Base-by-base conservation (phyloP, 2,797 vertebrate species). In the Brachyrhaphis roseni region DNA sequence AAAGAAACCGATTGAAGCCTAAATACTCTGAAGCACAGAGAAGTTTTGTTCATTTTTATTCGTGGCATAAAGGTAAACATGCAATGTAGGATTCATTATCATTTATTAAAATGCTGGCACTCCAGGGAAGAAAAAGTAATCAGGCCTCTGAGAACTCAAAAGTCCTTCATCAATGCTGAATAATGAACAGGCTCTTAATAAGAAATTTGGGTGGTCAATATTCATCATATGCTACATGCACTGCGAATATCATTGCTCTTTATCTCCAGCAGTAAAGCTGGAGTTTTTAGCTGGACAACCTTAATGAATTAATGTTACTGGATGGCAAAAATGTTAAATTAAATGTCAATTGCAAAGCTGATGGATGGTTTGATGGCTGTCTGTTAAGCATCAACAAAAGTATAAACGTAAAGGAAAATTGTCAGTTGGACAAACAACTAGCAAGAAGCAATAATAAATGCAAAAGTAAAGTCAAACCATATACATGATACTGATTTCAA, bases 131-230 rank as follows among this genome's bases (percentile, higher is more conserved):
- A 51, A 31, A 77, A 70, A 43, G n/a, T 34, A 74, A 74, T 41
- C 31, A 68, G 64, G 36, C 36, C 36, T 55, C 36, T 57, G 12
- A 82, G 46, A n/a, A 5, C 47, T 23, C 39, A 59, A 43, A 36
- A 46, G 64, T 8, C n/a, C 46, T 59, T 57, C 28, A 57, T 46
- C 31, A 49, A 5, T 51, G 46, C 51, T 68, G 41, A 75, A 55
- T 62, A 72, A 84, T 72, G 31, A 72, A 39, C 31, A 79, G 20
- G 26, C n/a, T 34, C 39, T 62, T 34, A 72, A 72, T 51, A 20
- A 78, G 6, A 62, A 71, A 55, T 77, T n/a, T 59, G 12, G 41
- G 70, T 7, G 23, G 26, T 43, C 34, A 28, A 57, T 3, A 28
- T 39, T 39, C 15, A 79, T 74, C 71, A 34, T 64, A 36, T 6